Conservation (phyloP, 2,113 vertebrate genomes). For the Xiphophorus hellerii region DNA sequence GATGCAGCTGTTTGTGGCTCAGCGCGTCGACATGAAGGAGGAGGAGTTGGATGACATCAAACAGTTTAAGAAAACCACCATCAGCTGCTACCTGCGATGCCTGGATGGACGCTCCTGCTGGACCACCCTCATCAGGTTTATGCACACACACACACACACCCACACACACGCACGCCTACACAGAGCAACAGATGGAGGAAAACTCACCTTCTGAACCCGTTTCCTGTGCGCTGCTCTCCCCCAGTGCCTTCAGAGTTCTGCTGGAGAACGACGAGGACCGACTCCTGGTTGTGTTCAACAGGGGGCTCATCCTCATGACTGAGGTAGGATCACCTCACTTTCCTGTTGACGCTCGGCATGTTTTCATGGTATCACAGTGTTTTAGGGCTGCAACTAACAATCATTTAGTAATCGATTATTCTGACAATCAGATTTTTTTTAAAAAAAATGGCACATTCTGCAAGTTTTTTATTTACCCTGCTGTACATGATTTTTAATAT, state of each 20-base stretch:
- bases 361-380: too few species aligned
- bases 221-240: conserved; percentile 23
- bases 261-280: conserved; percentile 98
- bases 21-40: conserved; percentile 95
- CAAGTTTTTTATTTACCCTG: too few species aligned
- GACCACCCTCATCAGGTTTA: conserved; percentile 97
- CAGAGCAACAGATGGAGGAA: too few species aligned
- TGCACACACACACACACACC: not conserved
- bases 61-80: conserved; percentile 99
- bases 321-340: conserved; percentile 80
- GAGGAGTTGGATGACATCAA: conserved; percentile 96
- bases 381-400: too few species aligned
- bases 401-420: too few species aligned
- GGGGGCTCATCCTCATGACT: conserved; percentile 98
- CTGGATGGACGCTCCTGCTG: conserved; percentile 98
- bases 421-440: too few species aligned
- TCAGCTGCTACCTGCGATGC: conserved; percentile 98
- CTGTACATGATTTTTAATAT: too few species aligned
- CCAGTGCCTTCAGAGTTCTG: conserved; percentile 98
- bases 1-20: conserved; percentile 98
- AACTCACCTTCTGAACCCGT: not conserved
- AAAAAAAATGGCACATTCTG: too few species aligned
- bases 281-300: conserved; percentile 96
- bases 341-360: not conserved
- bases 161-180: not conserved